Conservation (phyloP, 2,888 invertebrate species). For the Euphydryas editha region DNA sequence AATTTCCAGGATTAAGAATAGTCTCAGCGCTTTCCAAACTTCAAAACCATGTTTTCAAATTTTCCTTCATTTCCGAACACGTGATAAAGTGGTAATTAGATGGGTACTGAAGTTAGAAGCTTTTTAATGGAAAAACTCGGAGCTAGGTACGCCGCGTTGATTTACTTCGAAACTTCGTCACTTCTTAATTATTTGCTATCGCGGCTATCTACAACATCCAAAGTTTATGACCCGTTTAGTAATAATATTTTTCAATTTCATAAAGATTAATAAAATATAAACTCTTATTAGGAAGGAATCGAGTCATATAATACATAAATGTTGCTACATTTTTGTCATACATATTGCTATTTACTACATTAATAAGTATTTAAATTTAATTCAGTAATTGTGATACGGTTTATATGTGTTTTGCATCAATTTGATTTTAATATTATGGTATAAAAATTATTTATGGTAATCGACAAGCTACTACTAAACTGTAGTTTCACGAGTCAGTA, state of each 20-base stretch:
- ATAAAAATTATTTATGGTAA: no score
- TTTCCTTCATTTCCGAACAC: slow-evolving; percentile 36
- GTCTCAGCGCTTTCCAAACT: not conserved
- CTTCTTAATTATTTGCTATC: slow-evolving; percentile 39
- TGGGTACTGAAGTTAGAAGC: slow-evolving; percentile 34
- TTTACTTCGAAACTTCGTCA: slow-evolving; percentile 43
- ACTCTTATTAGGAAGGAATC: not conserved
- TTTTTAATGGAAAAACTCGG: slow-evolving; percentile 39
- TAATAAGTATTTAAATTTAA: no score
- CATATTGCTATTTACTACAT: no score
- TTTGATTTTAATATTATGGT: no score
- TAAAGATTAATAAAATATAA: not conserved
- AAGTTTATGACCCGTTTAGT: slow-evolving; percentile 22
- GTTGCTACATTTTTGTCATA: no score
- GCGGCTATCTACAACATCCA: slow-evolving; percentile 23
- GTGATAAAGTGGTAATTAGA: slow-evolving; percentile 39
- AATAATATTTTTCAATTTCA: slow-evolving; percentile 5
- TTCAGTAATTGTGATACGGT: no score
- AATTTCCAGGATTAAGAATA: not conserved
- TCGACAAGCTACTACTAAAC: no score
- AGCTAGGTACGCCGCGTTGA: slow-evolving; percentile 38
- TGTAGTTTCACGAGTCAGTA: no score
- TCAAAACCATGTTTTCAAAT: slow-evolving; percentile 16
- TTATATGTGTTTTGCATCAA: no score
- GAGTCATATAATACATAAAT: no score